Evolutionary conservation across 2,113 vertebrate genomes (phyloP).

Genomic region (Ictalurus furcatus): DNA sequence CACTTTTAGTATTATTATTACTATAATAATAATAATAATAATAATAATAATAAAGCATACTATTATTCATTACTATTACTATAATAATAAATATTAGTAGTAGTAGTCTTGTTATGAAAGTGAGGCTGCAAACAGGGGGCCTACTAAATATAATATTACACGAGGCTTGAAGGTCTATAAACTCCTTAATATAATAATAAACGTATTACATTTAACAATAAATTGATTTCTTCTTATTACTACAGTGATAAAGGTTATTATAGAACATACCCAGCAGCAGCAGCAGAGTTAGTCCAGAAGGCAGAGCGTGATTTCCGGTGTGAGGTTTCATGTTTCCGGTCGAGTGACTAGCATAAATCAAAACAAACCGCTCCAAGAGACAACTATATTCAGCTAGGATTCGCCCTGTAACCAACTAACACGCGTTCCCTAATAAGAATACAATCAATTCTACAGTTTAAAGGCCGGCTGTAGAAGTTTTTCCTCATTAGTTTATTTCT

Average conservation of each 20-base stretch:
- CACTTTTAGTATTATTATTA: neutral
- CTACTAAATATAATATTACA: no score
- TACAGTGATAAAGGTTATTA: neutral
- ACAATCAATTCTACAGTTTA: neutral
- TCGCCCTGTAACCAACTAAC: neutral
- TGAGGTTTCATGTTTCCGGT: constrained; percentile 60
- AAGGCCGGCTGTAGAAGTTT: neutral
- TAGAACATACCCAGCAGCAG: constrained; percentile 62
- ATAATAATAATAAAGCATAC: neutral
- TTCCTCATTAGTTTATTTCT: neutral
- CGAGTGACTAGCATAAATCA: constrained; percentile 14
- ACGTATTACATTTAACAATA: neutral
- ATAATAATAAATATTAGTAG: neutral
- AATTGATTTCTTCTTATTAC: neutral
- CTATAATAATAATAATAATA: neutral
- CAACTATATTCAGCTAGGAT: neutral
- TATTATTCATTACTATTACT: neutral
- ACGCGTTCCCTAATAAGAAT: neutral
- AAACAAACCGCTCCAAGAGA: neutral
- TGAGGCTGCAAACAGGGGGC: neutral
- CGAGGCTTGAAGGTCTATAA: neutral
- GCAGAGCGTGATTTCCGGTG: constrained; percentile 48
- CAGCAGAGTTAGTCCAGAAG: constrained; percentile 49
- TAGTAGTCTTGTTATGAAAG: neutral
- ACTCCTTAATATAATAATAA: neutral